phyloP scores from a whole-genome alignment of 1,140 invertebrate species.

The Cotesia vestalis region DNA sequence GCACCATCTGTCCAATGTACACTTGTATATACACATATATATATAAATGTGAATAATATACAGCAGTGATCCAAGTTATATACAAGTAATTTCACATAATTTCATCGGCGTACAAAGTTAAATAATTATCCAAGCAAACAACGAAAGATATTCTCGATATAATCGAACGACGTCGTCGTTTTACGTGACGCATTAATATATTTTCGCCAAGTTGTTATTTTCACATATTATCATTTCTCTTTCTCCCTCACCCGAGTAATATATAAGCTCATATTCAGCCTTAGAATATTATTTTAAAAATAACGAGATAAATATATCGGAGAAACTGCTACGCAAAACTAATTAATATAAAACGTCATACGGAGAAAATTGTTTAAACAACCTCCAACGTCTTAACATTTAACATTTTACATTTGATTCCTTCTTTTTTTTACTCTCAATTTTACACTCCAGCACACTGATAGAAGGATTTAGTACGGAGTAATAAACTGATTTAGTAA shows the following conservation, averaged over 20 bases:
- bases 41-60: constrained; percentile 3
- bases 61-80: neutral
- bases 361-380: constrained; percentile 31
- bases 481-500: too few species aligned
- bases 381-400: neutral
- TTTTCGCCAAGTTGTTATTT: constrained; percentile 26
- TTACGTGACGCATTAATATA: constrained; percentile 34
- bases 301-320: constrained; percentile 26
- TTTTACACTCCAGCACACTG: neutral
- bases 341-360: constrained; percentile 39
- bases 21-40: neutral
- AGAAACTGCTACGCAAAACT: constrained; percentile 27
- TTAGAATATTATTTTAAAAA: neutral
- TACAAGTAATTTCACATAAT: constrained; percentile 36
- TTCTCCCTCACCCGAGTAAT: neutral
- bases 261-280: too few species aligned
- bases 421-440: neutral
- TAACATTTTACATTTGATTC: neutral
- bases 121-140: constrained; percentile 40
- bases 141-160: constrained; percentile 33
- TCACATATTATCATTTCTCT: constrained; percentile 13
- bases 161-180: constrained; percentile 35
- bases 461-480: too few species aligned
- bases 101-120: constrained; percentile 31
- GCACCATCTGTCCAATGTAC: constrained; percentile 25